These are phyloP conservation scores for Eulemur albifrons DNA, from an alignment of 2,797 vertebrate genomes.

Conservation along the genomic window DNA sequence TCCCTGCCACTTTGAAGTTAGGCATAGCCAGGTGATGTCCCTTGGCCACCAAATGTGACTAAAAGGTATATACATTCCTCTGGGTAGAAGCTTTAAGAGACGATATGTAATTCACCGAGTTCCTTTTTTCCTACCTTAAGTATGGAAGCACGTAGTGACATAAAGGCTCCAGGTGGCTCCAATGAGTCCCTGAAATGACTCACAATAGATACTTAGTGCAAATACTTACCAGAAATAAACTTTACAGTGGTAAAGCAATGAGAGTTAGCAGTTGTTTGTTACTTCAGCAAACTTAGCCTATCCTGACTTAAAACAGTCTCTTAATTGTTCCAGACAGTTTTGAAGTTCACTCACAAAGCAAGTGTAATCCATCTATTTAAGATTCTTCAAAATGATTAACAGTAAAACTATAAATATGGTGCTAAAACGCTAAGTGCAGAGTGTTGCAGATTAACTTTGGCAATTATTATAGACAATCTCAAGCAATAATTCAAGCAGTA, in stretches of 20 bases:
- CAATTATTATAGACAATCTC: background rate
- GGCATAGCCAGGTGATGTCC: background rate
- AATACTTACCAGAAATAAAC: conserved; percentile 41
- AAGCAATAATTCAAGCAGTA: background rate
- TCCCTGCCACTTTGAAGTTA: background rate
- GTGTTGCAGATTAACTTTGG: background rate
- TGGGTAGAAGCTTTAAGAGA: background rate
- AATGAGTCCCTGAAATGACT: background rate
- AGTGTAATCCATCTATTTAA: background rate
- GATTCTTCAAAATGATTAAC: background rate
- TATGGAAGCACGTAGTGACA: background rate
- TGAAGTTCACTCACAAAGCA: conserved; percentile 31
- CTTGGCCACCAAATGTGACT: background rate
- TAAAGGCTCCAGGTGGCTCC: background rate
- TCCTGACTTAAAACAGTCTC: background rate
- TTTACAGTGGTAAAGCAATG: background rate
- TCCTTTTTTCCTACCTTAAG: background rate
- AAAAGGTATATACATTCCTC: background rate
- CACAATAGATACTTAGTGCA: background rate
- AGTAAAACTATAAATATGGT: background rate
- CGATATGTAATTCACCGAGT: background rate
- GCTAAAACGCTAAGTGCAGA: background rate
- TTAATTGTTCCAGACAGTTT: background rate
- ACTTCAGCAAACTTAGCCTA: conserved; percentile 3
- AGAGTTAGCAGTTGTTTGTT: background rate